Evolutionary conservation across 2,113 vertebrate genomes (phyloP), one percentile per base, ranked within the genome.

Genomic region (Pica pica): DNA sequence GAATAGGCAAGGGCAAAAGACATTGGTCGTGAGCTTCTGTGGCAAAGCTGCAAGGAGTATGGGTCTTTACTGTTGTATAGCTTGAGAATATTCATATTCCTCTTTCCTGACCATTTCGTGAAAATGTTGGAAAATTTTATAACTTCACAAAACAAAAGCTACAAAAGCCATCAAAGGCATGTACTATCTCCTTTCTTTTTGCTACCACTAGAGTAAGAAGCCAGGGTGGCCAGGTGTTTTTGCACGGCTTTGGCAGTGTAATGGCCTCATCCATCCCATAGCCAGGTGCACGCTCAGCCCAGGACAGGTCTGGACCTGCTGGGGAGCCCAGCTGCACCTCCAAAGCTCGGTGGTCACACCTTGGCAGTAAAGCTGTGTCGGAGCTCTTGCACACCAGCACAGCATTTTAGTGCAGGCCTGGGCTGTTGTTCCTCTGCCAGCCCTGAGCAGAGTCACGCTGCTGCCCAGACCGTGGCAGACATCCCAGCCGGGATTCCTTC

Each of bases 311-410:
- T 33, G 85, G 53, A 61, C 82, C 33, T 76, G 90, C 44, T 2
- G 6, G 60, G 55, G 35, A 75, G 84, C 47, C 30, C 2, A 2
- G 68, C 33, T 6, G 1, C 0, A 0, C 77, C 81, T 63, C 56
- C 1, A 1, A 6, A 84, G 74, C 24, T 52, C 9, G 0, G 13
- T 39, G 78, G 76, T 94, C 46, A 53, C 75, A 31, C 46, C 31
- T 37, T 4, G 49, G 78, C 52, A 84, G 23, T 26, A 65, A 79
- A 85, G 69, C 84, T 71, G 30, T 37, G 47, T 4, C 13, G n/a
- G 80, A 75, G 84, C 46, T 65, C 64, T 59, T 15, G 27, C 27
- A 33, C 44, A 60, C 39, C 23, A 85, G 70, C 70, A 16, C 53
- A 70, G 80, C 28, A 6, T 13, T 64, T 73, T 5, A 75, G 44